A percentile compares a stretch with the other conserved stretches of the same genome.
These are phyloP conservation scores for Venusia cambrica DNA, from an alignment of 2,888 invertebrate species.

Conservation along the genomic window DNA sequence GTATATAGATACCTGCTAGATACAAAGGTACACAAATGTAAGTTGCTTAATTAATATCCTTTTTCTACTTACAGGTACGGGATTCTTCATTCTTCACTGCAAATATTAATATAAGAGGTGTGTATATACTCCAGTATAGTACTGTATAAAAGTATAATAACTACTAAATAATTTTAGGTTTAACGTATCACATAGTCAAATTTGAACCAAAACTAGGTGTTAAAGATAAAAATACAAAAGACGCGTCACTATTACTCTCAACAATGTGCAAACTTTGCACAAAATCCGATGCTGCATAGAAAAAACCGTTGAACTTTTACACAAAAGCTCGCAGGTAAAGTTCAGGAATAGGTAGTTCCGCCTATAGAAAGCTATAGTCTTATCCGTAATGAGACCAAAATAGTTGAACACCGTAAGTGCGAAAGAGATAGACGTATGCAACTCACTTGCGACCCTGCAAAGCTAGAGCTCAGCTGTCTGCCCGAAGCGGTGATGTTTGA, in stretches of 20 bases:
- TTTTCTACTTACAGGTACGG: constrained; percentile 41
- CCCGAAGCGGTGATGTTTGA: constrained; percentile 80
- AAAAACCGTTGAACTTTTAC: constrained; percentile 77
- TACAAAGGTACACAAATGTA: too few species aligned
- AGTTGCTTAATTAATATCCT: constrained; percentile 2
- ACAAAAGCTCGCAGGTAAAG: constrained; percentile 79
- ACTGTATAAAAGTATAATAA: constrained; percentile 6
- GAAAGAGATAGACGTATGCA: constrained; percentile 65
- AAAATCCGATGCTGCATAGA: constrained; percentile 64
- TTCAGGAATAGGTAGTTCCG: constrained; percentile 70
- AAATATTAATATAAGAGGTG: too few species aligned
- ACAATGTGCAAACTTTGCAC: constrained; percentile 38
- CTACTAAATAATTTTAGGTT: too few species aligned
- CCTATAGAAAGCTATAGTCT: constrained; percentile 73
- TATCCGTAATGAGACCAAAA: constrained; percentile 59
- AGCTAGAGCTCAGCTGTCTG: constrained; percentile 79
- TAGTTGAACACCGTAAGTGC: constrained; percentile 44
- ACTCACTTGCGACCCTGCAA: constrained; percentile 64
- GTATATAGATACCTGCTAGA: too few species aligned
- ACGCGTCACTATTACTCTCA: constrained; percentile 23
- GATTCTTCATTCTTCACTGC: constrained; percentile 20
- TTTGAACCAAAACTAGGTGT: neutral
- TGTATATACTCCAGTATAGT: too few species aligned
- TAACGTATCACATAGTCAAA: neutral
- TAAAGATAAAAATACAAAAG: constrained; percentile 18